phyloP scores from a whole-genome alignment of 2,888 invertebrate species.

The Ectropis crepuscularia region DNA sequence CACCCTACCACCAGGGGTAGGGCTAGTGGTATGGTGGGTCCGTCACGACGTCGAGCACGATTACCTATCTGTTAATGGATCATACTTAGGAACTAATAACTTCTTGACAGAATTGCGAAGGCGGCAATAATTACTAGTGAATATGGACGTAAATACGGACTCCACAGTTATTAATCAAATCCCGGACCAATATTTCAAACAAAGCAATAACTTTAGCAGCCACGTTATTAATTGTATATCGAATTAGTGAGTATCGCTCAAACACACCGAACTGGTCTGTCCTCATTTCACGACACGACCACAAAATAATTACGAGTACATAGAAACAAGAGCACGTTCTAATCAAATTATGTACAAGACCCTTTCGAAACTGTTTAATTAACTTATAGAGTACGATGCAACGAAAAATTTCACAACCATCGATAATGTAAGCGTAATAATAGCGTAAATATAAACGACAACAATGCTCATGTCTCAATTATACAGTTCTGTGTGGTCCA shows the following conservation, averaged over 20 bases:
- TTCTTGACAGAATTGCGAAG: conserved; percentile 15
- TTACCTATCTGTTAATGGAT: background rate
- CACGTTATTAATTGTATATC: conserved; percentile 26
- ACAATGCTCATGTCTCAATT: conserved; percentile 78
- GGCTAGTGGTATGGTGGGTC: no score
- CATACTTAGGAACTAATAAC: background rate
- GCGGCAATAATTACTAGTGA: conserved; percentile 17
- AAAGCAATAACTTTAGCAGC: conserved; percentile 20
- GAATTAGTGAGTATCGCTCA: conserved; percentile 28
- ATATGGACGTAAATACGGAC: conserved; percentile 10
- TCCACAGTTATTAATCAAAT: conserved; percentile 22
- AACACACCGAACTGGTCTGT: conserved; percentile 40
- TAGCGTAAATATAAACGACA: conserved; percentile 59
- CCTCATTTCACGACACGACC: conserved; percentile 60
- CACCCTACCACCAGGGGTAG: no score
- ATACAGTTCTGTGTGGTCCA: conserved; percentile 75
- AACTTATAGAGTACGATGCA: conserved; percentile 48
- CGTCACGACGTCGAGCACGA: no score
- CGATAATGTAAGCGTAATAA: conserved; percentile 56
- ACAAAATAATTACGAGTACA: conserved; percentile 63
- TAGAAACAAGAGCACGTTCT: conserved; percentile 67
- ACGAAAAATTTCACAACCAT: conserved; percentile 50
- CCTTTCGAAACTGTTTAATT: conserved; percentile 57
- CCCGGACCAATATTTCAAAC: conserved; percentile 19
- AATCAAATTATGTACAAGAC: conserved; percentile 53